Conservation (phyloP, 2,888 invertebrate species). For the Nymphalis c-album region DNA sequence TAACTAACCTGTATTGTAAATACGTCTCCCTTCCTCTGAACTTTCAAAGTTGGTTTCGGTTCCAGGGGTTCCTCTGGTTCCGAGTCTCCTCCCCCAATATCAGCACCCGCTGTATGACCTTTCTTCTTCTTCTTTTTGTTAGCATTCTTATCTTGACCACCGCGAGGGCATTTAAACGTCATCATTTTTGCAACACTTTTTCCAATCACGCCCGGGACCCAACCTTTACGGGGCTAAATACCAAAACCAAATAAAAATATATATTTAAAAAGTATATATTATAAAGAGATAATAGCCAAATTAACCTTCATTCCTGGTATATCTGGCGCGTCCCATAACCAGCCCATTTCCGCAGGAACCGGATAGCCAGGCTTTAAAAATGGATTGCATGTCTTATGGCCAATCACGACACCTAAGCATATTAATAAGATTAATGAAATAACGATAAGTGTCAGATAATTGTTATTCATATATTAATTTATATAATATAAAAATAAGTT, state of each 20-base stretch:
- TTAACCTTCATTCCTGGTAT: conserved; percentile 66
- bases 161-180: conserved; percentile 69
- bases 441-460: background rate
- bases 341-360: conserved; percentile 85
- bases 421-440: background rate
- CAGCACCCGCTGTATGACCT: conserved; percentile 48
- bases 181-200: conserved; percentile 74
- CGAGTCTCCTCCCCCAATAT: conserved; percentile 66
- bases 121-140: conserved; percentile 69
- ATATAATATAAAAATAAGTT: too few relatives aligned
- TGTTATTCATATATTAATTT: too few relatives aligned
- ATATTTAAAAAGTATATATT: too few relatives aligned
- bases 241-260: background rate
- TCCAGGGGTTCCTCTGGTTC: conserved; percentile 73
- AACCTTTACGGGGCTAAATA: conserved; percentile 71
- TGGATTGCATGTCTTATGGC: conserved; percentile 79
- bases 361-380: conserved; percentile 68
- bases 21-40: conserved; percentile 84
- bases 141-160: conserved; percentile 64
- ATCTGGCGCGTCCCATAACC: conserved; percentile 82
- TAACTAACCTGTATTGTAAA: conserved; percentile 81
- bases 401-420: conserved; percentile 67
- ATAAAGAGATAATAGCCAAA: background rate
- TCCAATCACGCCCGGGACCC: conserved; percentile 81
- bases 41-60: conserved; percentile 83